Percentiles rank a stretch among this genome's conserved stretches.
Conservation (phyloP, 2,888 invertebrate genomes). For the Drosophila rubida region DNA sequence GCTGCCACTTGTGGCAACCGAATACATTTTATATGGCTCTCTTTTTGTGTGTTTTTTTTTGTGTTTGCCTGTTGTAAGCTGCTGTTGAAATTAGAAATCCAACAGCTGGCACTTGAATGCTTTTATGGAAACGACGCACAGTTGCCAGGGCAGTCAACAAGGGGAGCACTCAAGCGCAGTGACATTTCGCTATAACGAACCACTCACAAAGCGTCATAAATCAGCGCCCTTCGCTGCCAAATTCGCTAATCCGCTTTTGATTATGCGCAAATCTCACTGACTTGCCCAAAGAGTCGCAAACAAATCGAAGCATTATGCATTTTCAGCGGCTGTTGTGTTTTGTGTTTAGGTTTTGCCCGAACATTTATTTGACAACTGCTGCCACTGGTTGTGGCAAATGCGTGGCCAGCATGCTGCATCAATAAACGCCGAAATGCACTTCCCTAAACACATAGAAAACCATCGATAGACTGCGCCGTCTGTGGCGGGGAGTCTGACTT, state of each 20-base stretch:
- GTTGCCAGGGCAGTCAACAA: too few species aligned
- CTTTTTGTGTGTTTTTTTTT: neutral
- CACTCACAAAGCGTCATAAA: neutral
- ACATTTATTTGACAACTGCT: constrained; percentile 43
- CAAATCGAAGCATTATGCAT: neutral
- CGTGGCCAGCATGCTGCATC: constrained; percentile 59
- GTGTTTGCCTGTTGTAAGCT: too few species aligned
- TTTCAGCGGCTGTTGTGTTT: constrained; percentile 13
- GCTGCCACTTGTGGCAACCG: constrained; percentile 19
- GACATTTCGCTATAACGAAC: neutral
- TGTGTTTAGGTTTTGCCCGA: constrained; percentile 42
- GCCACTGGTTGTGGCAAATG: constrained; percentile 58
- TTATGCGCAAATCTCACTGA: too few species aligned
- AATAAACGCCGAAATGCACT: constrained; percentile 76
- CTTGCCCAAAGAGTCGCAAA: too few species aligned
- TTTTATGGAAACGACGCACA: neutral
- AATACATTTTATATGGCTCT: constrained; percentile 16
- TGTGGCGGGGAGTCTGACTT: too few species aligned
- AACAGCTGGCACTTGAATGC: constrained; percentile 15
- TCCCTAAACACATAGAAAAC: too few species aligned
- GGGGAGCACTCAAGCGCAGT: neutral
- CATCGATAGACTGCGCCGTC: too few species aligned
- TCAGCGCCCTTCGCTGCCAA: too few species aligned
- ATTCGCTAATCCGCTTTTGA: too few species aligned
- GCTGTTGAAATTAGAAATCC: constrained; percentile 4